Conservation (phyloP, 2,888 invertebrate genomes). For the Drosophila robusta region DNA sequence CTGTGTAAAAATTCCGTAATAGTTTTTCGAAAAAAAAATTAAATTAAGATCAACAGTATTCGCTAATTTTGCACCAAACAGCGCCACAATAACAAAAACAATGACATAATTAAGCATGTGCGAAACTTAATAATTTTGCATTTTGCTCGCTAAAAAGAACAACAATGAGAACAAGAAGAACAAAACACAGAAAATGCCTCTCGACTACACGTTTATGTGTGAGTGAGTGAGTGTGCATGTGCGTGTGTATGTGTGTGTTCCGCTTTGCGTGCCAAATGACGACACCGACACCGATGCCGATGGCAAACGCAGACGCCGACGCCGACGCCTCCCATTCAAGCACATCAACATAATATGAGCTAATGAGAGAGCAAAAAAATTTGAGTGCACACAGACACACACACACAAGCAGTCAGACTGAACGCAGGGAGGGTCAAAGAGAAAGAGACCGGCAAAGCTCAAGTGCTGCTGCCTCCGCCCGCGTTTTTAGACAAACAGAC, state of each 20-base stretch:
- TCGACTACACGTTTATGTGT: not conserved
- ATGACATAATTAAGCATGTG: constrained; percentile 73
- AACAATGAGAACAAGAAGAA: constrained; percentile 38
- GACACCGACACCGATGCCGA: constrained; percentile 12
- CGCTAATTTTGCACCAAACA: constrained; percentile 30
- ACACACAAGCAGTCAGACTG: constrained; percentile 5
- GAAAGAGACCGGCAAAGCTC: constrained; percentile 67
- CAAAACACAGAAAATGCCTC: constrained; percentile 2
- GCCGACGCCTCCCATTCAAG: constrained; percentile 54
- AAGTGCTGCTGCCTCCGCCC: constrained; percentile 56
- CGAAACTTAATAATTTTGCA: constrained; percentile 57
- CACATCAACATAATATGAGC: constrained; percentile 70
- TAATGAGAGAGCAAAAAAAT: constrained; percentile 58
- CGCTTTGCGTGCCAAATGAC: constrained; percentile 38
- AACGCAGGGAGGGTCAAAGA: constrained; percentile 15
- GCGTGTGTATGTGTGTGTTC: constrained; percentile 17
- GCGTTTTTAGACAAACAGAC: constrained; percentile 58
- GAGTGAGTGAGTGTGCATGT: constrained; percentile 1
- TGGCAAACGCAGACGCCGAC: constrained; percentile 20
- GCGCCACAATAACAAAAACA: constrained; percentile 23
- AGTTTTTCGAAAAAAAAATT: not conserved
- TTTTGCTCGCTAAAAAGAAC: constrained; percentile 37
- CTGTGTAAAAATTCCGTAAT: no score
- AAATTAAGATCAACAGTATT: not conserved
- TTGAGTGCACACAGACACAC: constrained; percentile 4